Evolutionary conservation across 2,888 invertebrate species (phyloP), one percentile per base, ranked within the genome.

Genomic region (Drosophila neonasuta): DNA sequence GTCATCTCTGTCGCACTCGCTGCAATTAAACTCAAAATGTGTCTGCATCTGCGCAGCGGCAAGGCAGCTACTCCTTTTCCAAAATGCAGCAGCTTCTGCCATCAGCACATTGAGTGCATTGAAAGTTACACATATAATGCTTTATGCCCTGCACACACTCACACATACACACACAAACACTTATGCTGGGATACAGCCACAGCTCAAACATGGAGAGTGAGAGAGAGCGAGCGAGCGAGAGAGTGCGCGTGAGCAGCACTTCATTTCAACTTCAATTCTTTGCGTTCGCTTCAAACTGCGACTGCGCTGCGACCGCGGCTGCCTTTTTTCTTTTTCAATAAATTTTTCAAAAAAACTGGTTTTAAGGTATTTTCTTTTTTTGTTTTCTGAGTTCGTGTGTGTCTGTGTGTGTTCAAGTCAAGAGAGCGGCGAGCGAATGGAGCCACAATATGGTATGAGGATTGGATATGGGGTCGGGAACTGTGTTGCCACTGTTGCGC

Each of bases 281-380:
- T 58, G 49, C 44, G 45, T 44, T 58, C 46, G 62, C 57, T 62
- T 52, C 68, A 46, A 62, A 41, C 39, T 41, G 39, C 39, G 39
- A 39, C 39, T 39, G 39, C 68, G 48, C 39, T 41, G 39, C 68
- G 50, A 57, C 62, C 63, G 66, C 56, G 62, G 70, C 72, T 61
- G 74, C 68, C 54, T 61, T 66, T 46, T 71, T 64, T 71, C 52
- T 79, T 77, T 86, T 80, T 73, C 73, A 83, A 78, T 80, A 80
- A 74, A 73, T 74, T 82, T 79, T 83, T 79, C 61, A 67, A 79
- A 70, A 70, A 84, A 89, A 89, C 89, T 87, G 88, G 89, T 89
- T 89, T 89, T 88, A 81, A 86, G 79, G 79, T 88, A 85, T 89
- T 83, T 83, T 85, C 83, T 85, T 76, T 86, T 85, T 71, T 20